Percentiles rank a stretch among this genome's conserved stretches.
Conservation (phyloP, 2,888 invertebrate species). For the Spicauda simplicius region DNA sequence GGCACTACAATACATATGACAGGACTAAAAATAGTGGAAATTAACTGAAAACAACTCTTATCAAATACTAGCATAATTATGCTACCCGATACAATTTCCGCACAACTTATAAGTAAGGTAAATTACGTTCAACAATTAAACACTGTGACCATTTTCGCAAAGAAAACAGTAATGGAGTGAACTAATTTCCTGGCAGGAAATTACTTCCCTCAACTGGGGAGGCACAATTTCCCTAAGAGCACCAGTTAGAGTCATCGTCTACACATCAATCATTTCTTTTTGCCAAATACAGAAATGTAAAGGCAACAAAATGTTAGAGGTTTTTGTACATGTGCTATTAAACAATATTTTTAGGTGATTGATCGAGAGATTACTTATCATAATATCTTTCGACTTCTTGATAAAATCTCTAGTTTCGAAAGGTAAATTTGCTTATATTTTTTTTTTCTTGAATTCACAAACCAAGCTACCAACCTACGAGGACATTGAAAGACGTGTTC, state of each 20-base stretch:
- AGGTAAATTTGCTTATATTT: too few relatives aligned
- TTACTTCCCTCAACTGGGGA: constrained; percentile 62
- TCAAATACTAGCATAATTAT: not conserved
- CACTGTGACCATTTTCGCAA: constrained; percentile 41
- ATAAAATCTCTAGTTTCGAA: too few relatives aligned
- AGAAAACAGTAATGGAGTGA: constrained; percentile 55
- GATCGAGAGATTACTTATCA: too few relatives aligned
- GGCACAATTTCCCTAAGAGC: constrained; percentile 67
- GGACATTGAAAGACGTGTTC: too few relatives aligned
- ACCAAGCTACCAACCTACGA: too few relatives aligned
- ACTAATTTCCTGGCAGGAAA: constrained; percentile 80
- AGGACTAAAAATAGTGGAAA: too few relatives aligned
- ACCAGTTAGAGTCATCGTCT: constrained; percentile 58
- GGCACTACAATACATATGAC: too few relatives aligned
- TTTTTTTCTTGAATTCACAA: too few relatives aligned
- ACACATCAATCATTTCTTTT: constrained; percentile 60
- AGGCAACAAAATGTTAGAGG: not conserved
- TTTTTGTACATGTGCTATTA: not conserved
- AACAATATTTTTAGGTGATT: too few relatives aligned
- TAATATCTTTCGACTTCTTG: too few relatives aligned
- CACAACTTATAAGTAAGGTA: not conserved
- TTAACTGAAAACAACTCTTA: not conserved
- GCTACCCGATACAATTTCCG: constrained; percentile 5
- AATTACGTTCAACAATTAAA: constrained; percentile 14
- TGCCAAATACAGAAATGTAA: constrained; percentile 30